Conservation (phyloP, 2,888 invertebrate genomes). For the Neoaliturus tenellus region DNA sequence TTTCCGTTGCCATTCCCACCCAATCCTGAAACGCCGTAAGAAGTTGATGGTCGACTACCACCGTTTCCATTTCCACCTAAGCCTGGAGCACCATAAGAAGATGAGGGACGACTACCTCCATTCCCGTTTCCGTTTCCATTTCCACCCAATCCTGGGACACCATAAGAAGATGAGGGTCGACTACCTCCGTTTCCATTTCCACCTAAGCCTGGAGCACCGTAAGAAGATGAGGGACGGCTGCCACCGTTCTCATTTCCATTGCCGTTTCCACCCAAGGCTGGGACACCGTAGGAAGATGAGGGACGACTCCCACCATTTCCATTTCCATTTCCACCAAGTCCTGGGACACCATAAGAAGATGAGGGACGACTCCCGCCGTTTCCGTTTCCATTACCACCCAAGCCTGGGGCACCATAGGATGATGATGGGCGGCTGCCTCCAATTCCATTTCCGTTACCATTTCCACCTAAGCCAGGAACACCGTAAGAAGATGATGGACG, state of each 20-base stretch:
- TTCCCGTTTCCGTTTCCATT: slow-evolving; percentile 28
- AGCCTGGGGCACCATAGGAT: slow-evolving; percentile 49
- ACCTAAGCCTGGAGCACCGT: slow-evolving; percentile 59
- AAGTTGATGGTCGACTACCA: slow-evolving; percentile 58
- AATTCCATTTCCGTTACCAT: slow-evolving; percentile 53
- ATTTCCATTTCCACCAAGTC: slow-evolving; percentile 10
- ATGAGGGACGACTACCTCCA: not conserved
- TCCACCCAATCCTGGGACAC: not conserved
- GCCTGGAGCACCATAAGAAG: slow-evolving; percentile 49
- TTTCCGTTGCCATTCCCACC: slow-evolving; percentile 1
- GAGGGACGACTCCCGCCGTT: slow-evolving; percentile 8
- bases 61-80: slow-evolving; percentile 58
- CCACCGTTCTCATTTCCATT: slow-evolving; percentile 9
- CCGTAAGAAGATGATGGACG: not conserved
- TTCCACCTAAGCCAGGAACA: slow-evolving; percentile 51
- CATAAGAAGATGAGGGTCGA: not conserved
- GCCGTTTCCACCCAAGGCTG: slow-evolving; percentile 30
- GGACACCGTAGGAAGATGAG: slow-evolving; percentile 50
- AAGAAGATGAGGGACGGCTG: slow-evolving; percentile 47
- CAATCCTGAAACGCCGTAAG: slow-evolving; percentile 50
- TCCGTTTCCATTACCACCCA: slow-evolving; percentile 17
- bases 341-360: not conserved
- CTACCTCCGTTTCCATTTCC: slow-evolving; percentile 33
- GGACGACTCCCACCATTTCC: slow-evolving; percentile 27
- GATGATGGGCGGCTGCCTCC: slow-evolving; percentile 43